Conservation (phyloP, 2,113 vertebrate species). For the Tachycineta bicolor region DNA sequence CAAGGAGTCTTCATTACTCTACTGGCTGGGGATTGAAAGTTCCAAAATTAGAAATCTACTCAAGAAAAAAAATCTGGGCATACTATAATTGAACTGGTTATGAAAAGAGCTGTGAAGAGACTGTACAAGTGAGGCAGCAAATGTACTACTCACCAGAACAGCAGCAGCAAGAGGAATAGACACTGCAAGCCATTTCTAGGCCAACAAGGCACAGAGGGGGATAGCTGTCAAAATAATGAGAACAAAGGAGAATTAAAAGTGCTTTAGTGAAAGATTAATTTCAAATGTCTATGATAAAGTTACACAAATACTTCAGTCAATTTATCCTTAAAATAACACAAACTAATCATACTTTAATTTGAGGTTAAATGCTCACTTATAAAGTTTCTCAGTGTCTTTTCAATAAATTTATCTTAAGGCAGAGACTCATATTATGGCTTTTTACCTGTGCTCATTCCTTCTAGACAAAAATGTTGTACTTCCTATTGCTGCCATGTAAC, state of each 20-base stretch:
- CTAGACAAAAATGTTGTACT: neutral
- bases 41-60: conserved; percentile 44
- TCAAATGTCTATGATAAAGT: conserved; percentile 65
- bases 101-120: conserved; percentile 59
- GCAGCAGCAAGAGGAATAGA: conserved; percentile 33
- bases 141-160: conserved; percentile 37
- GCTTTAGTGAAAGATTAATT: conserved; percentile 60
- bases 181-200: conserved; percentile 29
- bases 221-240: conserved; percentile 40
- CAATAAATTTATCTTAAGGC: conserved; percentile 30
- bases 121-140: conserved; percentile 16
- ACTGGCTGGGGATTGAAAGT: conserved; percentile 39
- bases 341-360: conserved; percentile 62
- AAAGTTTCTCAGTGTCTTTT: conserved; percentile 28
- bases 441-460: conserved; percentile 13
- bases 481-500: neutral
- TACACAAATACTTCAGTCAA: conserved; percentile 54
- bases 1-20: conserved; percentile 37
- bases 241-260: conserved; percentile 56
- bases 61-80: neutral
- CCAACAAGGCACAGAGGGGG: conserved; percentile 12
- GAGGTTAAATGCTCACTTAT: conserved; percentile 40
- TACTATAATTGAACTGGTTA: conserved; percentile 60
- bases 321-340: conserved; percentile 60
- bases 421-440: conserved; percentile 6